Conservation (phyloP, 2,113 vertebrate species). For the Ariopsis seemanni region DNA sequence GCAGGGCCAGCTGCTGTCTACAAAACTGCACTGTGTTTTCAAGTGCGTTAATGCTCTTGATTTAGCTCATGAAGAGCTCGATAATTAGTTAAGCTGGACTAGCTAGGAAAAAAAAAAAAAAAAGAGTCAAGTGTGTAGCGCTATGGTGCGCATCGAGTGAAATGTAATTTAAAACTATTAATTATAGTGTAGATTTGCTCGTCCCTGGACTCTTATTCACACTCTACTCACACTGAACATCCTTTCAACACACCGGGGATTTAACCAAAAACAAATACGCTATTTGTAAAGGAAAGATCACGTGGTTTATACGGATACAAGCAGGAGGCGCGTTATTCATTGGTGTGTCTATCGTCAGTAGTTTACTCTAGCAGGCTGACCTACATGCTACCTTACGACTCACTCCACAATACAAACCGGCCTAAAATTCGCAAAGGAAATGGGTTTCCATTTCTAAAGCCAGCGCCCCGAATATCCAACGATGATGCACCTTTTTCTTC, state of each 20-base stretch:
- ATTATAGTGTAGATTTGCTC: not conserved
- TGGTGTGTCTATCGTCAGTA: not conserved
- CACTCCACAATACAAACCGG: not conserved
- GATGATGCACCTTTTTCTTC: not conserved
- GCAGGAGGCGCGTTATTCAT: not conserved
- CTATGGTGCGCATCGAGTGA: no score
- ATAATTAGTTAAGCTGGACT: constrained; percentile 9
- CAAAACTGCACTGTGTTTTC: not conserved
- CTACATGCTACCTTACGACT: not conserved
- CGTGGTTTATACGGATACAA: not conserved
- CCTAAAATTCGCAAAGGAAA: not conserved
- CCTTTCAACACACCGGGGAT: not conserved
- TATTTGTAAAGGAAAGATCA: not conserved
- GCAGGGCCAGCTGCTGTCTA: not conserved
- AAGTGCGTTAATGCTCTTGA: not conserved
- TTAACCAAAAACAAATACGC: not conserved
- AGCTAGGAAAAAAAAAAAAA: not conserved
- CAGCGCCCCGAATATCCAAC: no score
- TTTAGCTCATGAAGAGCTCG: not conserved
- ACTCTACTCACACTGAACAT: not conserved
- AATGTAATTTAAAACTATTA: constrained; percentile 9
- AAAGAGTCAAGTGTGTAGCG: not conserved
- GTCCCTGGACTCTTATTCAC: not conserved
- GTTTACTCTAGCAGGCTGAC: not conserved
- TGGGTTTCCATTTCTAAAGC: not conserved